phyloP scores from a whole-genome alignment of 2,113 vertebrate species.

The Hemichromis elongatus region DNA sequence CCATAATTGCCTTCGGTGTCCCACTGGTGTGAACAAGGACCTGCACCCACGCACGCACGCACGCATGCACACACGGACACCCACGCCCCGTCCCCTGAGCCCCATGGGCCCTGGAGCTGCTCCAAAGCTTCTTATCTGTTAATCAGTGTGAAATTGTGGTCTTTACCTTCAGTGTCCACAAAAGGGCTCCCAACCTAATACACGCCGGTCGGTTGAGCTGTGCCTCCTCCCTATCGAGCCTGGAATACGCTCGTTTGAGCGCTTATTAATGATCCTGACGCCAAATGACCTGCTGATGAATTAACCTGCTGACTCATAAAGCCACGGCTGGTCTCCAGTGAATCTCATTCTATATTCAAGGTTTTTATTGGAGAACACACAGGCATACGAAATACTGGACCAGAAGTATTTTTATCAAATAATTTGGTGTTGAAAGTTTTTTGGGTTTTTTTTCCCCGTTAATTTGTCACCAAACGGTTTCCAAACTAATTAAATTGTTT shows the following conservation, averaged over 20 bases:
- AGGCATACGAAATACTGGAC: accelerated
- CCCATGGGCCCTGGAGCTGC: slow-evolving; percentile 1
- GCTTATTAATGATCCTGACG: neutral
- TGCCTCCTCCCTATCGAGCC: neutral
- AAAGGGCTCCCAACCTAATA: neutral
- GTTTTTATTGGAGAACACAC: neutral
- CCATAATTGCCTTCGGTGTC: slow-evolving; percentile 57
- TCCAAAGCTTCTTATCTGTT: slow-evolving; percentile 68
- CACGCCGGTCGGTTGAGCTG: neutral
- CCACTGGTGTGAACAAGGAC: slow-evolving; percentile 4
- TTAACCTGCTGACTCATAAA: neutral
- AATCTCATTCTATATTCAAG: neutral
- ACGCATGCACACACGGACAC: neutral
- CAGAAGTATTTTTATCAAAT: neutral
- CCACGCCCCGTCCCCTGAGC: neutral
- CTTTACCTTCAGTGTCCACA: slow-evolving; percentile 37
- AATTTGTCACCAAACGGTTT: neutral
- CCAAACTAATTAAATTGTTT: neutral
- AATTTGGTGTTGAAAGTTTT: too few species aligned
- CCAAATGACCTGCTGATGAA: neutral
- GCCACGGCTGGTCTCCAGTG: neutral
- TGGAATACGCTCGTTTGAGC: neutral
- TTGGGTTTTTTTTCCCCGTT: neutral
- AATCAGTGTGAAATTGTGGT: slow-evolving; percentile 60
- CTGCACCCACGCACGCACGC: accelerated